These are phyloP conservation scores for Sigmodon hispidus DNA, from an alignment of 2,113 vertebrate genomes.

Conservation along the genomic window DNA sequence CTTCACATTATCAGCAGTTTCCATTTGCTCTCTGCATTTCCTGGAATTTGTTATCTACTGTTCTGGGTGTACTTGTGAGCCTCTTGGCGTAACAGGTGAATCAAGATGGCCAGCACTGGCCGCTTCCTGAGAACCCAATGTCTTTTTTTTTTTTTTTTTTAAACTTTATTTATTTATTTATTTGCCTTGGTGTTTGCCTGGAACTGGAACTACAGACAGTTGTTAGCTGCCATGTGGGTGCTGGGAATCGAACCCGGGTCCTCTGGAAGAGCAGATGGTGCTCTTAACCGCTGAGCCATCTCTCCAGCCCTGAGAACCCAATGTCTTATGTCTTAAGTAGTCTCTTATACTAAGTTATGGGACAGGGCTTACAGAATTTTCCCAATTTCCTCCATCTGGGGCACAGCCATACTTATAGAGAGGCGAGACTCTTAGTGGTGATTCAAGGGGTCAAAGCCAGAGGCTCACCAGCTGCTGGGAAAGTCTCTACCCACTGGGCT, in stretches of 20 bases:
- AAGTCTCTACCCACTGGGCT: background rate
- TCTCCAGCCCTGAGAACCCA: background rate
- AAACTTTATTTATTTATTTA: no score
- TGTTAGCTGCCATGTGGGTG: no score
- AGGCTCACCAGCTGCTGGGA: background rate
- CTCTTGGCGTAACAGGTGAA: constrained; percentile 53
- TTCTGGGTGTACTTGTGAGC: constrained; percentile 48
- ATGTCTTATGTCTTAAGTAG: background rate
- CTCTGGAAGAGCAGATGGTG: no score
- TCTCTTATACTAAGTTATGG: constrained; percentile 50
- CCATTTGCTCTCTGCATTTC: constrained; percentile 68
- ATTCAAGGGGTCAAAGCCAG: background rate
- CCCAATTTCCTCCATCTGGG: background rate
- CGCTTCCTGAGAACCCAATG: background rate
- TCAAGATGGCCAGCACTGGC: constrained; percentile 50
- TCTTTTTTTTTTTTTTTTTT: no score
- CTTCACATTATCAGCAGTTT: constrained; percentile 26
- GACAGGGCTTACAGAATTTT: constrained; percentile 21
- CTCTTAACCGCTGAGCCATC: no score
- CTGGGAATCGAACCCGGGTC: no score
- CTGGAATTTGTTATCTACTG: constrained; percentile 63
- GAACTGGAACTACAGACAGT: no score
- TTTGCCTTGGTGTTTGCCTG: no score
- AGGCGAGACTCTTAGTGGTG: background rate
- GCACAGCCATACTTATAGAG: constrained; percentile 7